Base-by-base conservation (phyloP, 1,140 invertebrate genomes). In the Aphelinus certus region DNA sequence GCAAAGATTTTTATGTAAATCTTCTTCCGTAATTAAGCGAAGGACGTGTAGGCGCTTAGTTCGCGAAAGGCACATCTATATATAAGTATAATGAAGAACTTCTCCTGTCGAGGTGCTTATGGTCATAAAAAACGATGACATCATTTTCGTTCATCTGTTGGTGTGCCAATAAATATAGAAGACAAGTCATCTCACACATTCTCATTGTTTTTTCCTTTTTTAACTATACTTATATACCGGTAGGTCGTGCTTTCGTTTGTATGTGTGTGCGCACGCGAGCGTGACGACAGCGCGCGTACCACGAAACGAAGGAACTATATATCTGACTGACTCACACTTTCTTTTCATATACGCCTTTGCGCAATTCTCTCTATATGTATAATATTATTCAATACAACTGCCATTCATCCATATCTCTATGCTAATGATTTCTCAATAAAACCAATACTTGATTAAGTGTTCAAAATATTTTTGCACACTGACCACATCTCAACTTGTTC, bases 161-260 rank as follows among this genome's bases (percentile, higher is more conserved):
- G 63, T 73, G 58, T 73, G 72, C 63, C 47, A 79, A 78, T 81
- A 82, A 77, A 80, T 82, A 82, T 83, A 83, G 80, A 80, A 78
- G 71, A 61, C 71, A 46, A 75, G 69, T 80, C 78, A 79, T 76
- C 61, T 72, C 60, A 2, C 46, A 62, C 45, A 55, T 63, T 64
- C 42, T 64, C 42, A 26, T 49, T 3, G 9, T 58, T 67, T 71
- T 71, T 76, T 72, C 42, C 55, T 26, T 58, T 53, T 64, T 58
- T 47, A 53, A 42, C 51, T 26, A 26, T 26, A 26, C 26, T 26
- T 26, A 26, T 26, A 26, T 26, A 26, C 26, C 26, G 26, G 26
- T 26, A 26, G 26, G 26, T 26, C 26, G 26, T 26, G 26, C 26
- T 26, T 26, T 26, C 26, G 26, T 26, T 26, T 26, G 26, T 26